phyloP scores from a whole-genome alignment of 2,888 invertebrate genomes.

The Falcaria lacertinaria region DNA sequence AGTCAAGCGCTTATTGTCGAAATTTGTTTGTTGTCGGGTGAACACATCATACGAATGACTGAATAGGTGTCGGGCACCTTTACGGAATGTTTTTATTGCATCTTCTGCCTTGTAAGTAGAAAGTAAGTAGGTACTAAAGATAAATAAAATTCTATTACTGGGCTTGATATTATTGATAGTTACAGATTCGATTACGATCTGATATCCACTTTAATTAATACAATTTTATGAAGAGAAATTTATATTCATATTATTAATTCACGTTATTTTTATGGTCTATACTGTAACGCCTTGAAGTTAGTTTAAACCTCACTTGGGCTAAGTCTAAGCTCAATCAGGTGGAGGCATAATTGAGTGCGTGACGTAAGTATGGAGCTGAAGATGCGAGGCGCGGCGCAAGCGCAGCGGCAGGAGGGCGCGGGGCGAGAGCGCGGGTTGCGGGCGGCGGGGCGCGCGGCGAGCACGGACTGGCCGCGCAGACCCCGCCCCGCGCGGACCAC shows the following conservation, averaged over 20 bases:
- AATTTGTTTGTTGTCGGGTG: slow-evolving; percentile 67
- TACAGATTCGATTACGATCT: too few species aligned
- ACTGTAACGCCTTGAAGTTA: too few species aligned
- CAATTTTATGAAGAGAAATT: too few species aligned
- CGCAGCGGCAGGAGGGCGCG: slow-evolving; percentile 33
- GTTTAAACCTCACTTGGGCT: too few species aligned
- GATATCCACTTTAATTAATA: too few species aligned
- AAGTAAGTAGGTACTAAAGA: neutral
- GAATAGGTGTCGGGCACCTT: slow-evolving; percentile 67
- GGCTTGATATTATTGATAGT: too few species aligned
- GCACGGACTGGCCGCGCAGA: slow-evolving; percentile 70
- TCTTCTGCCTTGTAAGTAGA: slow-evolving; percentile 9
- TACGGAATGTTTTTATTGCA: slow-evolving; percentile 41
- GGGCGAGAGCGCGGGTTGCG: slow-evolving; percentile 35
- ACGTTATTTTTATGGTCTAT: too few species aligned
- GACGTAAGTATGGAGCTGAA: slow-evolving; percentile 72
- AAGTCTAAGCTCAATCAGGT: neutral
- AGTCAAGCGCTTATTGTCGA: slow-evolving; percentile 76
- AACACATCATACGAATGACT: slow-evolving; percentile 66
- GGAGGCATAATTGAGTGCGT: slow-evolving; percentile 37
- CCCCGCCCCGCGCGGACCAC: slow-evolving; percentile 78
- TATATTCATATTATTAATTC: too few species aligned
- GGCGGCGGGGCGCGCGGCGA: slow-evolving; percentile 48
- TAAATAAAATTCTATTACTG: neutral
- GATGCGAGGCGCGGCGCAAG: slow-evolving; percentile 64